phyloP scores from a whole-genome alignment of 2,888 invertebrate genomes.

The Arge pagana region DNA sequence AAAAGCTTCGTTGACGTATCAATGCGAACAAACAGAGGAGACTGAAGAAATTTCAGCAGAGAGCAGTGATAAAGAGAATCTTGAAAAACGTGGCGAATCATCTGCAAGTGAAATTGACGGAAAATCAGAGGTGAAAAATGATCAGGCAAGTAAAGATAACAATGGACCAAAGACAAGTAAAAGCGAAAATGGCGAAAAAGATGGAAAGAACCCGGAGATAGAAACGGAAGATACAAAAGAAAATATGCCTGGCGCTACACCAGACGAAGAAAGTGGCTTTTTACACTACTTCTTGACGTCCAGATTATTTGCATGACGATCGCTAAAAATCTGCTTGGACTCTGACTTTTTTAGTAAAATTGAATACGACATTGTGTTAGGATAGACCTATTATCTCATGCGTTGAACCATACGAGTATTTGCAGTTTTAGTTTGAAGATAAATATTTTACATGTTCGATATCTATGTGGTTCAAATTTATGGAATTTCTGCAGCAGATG shows the following conservation, averaged over 20 bases:
- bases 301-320: constrained; percentile 52
- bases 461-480: no score
- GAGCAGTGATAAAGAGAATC: constrained; percentile 14
- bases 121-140: constrained; percentile 9
- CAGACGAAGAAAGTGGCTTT: constrained; percentile 44
- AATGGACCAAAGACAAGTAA: constrained; percentile 4
- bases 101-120: not conserved
- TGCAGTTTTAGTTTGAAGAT: no score
- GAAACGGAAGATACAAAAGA: constrained; percentile 29
- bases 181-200: constrained; percentile 14
- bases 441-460: no score
- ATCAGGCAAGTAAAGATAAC: constrained; percentile 3
- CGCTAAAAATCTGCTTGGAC: no score
- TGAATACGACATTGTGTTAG: no score
- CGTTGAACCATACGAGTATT: no score
- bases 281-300: constrained; percentile 47
- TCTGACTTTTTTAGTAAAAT: no score
- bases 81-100: not conserved
- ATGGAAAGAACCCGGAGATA: constrained; percentile 23
- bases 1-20: constrained; percentile 69
- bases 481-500: no score
- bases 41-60: constrained; percentile 5
- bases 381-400: no score
- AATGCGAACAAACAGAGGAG: constrained; percentile 56
- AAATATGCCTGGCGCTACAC: constrained; percentile 27